A percentile compares a stretch with the other conserved stretches of the same genome.
These are phyloP conservation scores for Neodiprion pinetum DNA, from an alignment of 1,140 invertebrate species.

Conservation along the genomic window DNA sequence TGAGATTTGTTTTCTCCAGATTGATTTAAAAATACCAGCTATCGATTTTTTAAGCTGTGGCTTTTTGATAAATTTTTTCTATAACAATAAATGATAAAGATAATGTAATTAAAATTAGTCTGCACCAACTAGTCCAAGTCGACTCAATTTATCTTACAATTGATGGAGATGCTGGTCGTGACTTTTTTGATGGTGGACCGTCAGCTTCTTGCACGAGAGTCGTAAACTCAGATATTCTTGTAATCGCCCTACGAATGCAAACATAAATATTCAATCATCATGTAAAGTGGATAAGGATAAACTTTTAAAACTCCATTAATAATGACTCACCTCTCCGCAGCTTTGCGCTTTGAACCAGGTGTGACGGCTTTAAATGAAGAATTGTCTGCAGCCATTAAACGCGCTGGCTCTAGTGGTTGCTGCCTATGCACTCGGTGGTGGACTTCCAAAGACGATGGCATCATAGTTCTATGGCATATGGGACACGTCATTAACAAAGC, in stretches of 20 bases:
- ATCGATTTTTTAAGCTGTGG: slow-evolving; percentile 38
- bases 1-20: slow-evolving; percentile 45
- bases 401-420: slow-evolving; percentile 27
- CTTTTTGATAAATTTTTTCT: slow-evolving; percentile 43
- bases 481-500: slow-evolving; percentile 62
- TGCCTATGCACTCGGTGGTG: slow-evolving; percentile 58
- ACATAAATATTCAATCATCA: not conserved
- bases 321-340: slow-evolving; percentile 62
- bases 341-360: slow-evolving; percentile 55
- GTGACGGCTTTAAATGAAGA: slow-evolving; percentile 6
- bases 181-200: slow-evolving; percentile 26
- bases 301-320: not conserved
- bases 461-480: slow-evolving; percentile 63
- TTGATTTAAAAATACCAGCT: slow-evolving; percentile 38
- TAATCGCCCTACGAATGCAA: slow-evolving; percentile 42
- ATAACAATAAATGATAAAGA: slow-evolving; percentile 18
- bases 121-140: not conserved
- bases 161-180: not conserved
- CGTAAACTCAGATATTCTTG: slow-evolving; percentile 50
- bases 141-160: not conserved
- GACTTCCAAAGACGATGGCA: slow-evolving; percentile 66
- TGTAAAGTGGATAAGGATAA: no score
- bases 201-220: slow-evolving; percentile 36
- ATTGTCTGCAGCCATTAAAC: slow-evolving; percentile 28
- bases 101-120: not conserved